Evolutionary conservation across 2,113 vertebrate genomes (phyloP).

Genomic region (Salminus brasiliensis): DNA sequence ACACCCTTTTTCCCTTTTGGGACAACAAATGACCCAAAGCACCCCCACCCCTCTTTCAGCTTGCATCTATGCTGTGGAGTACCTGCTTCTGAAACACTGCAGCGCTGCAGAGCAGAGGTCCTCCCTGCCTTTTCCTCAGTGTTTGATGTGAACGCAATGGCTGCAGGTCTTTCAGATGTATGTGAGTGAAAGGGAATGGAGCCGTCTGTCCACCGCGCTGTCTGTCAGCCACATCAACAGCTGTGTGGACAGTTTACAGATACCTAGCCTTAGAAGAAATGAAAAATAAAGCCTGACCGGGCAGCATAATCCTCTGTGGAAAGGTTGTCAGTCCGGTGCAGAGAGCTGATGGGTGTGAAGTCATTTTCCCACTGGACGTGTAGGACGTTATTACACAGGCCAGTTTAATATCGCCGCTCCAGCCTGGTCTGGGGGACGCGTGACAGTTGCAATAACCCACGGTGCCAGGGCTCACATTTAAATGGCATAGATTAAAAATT

Average conservation of each 20-base stretch:
- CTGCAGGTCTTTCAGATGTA: conserved; percentile 8
- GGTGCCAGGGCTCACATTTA: conserved; percentile 13
- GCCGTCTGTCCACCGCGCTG: conserved; percentile 34
- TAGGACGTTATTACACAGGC: conserved; percentile 40
- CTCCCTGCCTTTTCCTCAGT: not conserved
- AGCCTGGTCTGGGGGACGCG: not conserved
- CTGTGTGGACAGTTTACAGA: conserved; percentile 42
- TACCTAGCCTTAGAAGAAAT: conserved; percentile 60
- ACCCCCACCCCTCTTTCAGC: too few species aligned
- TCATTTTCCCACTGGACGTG: conserved; percentile 48
- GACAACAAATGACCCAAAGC: too few species aligned
- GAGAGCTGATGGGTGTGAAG: conserved; percentile 52
- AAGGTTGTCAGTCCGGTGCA: conserved; percentile 54
- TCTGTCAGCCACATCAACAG: conserved; percentile 37
- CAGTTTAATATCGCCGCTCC: conserved; percentile 44
- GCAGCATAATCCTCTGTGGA: conserved; percentile 57
- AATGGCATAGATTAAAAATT: conserved; percentile 14
- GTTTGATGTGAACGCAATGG: not conserved
- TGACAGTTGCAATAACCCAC: conserved; percentile 20
- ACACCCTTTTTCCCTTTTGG: too few species aligned
- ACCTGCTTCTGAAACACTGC: not conserved
- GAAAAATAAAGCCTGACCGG: conserved; percentile 57
- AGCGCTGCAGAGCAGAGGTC: not conserved
- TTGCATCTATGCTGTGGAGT: too few species aligned
- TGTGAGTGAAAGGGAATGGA: conserved; percentile 29